Conservation (phyloP, 1,140 invertebrate species). For the Melanaphis sacchari region DNA sequence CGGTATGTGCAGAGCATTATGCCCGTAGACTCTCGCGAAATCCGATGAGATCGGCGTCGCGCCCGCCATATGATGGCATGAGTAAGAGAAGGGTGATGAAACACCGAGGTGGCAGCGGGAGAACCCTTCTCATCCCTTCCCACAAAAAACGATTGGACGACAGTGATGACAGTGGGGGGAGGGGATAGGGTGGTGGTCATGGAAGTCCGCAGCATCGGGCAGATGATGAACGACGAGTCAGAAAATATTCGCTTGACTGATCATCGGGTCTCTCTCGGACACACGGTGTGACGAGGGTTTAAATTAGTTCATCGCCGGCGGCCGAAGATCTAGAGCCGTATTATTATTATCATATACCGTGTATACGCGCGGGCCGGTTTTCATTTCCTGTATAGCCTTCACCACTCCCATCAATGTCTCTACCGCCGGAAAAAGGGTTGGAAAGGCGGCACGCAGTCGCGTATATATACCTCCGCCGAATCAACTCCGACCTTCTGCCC, state of each 20-base stretch:
- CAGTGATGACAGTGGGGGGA: too few relatives aligned
- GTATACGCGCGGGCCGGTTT: slow-evolving; percentile 40
- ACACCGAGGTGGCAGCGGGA: not conserved
- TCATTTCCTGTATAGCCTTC: slow-evolving; percentile 44
- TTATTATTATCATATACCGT: slow-evolving; percentile 6
- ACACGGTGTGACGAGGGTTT: slow-evolving; percentile 54
- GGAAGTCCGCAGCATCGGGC: slow-evolving; percentile 37
- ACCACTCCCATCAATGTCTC: not conserved
- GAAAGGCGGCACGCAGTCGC: not conserved
- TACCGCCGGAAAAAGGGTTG: slow-evolving; percentile 35
- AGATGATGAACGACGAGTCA: slow-evolving; percentile 56
- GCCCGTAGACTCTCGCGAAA: not conserved
- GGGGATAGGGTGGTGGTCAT: not conserved
- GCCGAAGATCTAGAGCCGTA: not conserved
- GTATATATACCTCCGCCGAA: not conserved
- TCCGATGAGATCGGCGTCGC: slow-evolving; percentile 24
- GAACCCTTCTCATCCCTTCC: not conserved
- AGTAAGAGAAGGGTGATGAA: not conserved
- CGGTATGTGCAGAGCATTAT: not conserved
- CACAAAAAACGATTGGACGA: not conserved
- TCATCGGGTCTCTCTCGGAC: slow-evolving; percentile 51
- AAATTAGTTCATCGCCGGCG: slow-evolving; percentile 51
- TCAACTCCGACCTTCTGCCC: not conserved
- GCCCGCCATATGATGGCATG: not conserved
- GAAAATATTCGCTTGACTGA: slow-evolving; percentile 57